Base-by-base conservation (phyloP, 2,888 invertebrate genomes). In the Heteropelma amictum region DNA sequence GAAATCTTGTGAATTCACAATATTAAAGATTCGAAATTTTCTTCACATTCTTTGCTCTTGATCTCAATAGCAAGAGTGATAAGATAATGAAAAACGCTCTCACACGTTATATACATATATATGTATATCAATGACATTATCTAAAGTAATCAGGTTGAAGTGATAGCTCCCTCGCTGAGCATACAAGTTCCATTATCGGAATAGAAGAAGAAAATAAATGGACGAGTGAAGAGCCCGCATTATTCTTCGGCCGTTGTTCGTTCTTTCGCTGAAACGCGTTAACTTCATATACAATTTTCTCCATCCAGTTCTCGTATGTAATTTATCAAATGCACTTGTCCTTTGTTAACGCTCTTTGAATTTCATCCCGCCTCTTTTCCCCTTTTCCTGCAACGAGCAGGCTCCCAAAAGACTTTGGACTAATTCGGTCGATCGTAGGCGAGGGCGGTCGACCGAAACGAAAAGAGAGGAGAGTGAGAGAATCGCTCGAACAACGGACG, bases 261-360 rank as follows among this genome's bases (percentile, higher is more conserved):
- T 33, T 42, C 51, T 10, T 12, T 12, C 12, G 40, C 23, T 40
- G 19, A 49, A 23, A 45, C 42, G 35, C 30, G 28, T 51, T 30
- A 14, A 8, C 21, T 68, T 68, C 45, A 8, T 12, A 33, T 67
- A n/a, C 42, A 45, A 30, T 40, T 51, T 72, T 64, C 42, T 49
- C 47, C 14, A 10, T 38, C 19, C 47, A 40, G 28, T 70, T 54
- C 45, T 35, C 49, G 21, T 63, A 23, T 26, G 14, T 69, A 77
- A 78, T 78, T 77, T 69, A 69, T 49, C 67, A 72, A 72, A 78
- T 72, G 35, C 68, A 75, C 75, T 78, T 78, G 77, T 67, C 74
- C 77, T 78, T 75, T 75, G 72, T 64, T 72, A 65, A 49, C 56
- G 54, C 42, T 54, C 14, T n/a, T 47, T 38, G n/a, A 54, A 54